These are phyloP conservation scores for Parascotia fuliginaria DNA, from an alignment of 2,888 invertebrate genomes.

Conservation along the genomic window DNA sequence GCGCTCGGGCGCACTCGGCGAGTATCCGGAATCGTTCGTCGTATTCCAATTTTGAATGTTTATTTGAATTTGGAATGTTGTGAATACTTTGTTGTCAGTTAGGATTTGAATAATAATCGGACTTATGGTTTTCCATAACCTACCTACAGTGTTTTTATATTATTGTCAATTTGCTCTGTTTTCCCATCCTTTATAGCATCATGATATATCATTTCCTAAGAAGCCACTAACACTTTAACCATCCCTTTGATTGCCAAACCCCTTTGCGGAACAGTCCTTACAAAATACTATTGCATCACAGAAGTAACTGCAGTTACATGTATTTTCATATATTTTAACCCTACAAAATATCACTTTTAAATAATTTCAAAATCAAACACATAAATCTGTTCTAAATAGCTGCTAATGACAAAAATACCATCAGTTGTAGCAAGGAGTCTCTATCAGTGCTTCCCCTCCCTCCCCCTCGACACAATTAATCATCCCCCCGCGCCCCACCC, in stretches of 20 bases:
- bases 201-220: too few species aligned
- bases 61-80: conserved; percentile 40
- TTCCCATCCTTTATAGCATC: too few species aligned
- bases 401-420: conserved; percentile 48
- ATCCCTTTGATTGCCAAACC: too few species aligned
- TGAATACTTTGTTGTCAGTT: conserved; percentile 25
- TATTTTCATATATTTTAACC: too few species aligned
- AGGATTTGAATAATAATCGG: conserved; percentile 2
- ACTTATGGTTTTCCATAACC: conserved; percentile 2
- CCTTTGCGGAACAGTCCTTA: too few species aligned
- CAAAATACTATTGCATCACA: too few species aligned
- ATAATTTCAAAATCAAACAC: conserved; percentile 22
- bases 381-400: conserved; percentile 37
- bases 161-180: too few species aligned
- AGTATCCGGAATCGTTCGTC: conserved; percentile 57
- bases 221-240: too few species aligned
- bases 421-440: conserved; percentile 43
- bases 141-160: too few species aligned
- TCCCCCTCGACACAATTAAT: conserved; percentile 63
- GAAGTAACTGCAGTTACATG: too few species aligned
- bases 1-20: conserved; percentile 64
- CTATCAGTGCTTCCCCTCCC: conserved; percentile 40
- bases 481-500: conserved; percentile 50
- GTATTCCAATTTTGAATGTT: conserved; percentile 54
- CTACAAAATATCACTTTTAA: neutral